phyloP scores from a whole-genome alignment of 2,888 invertebrate genomes.

The Gymnosoma rotundatum region DNA sequence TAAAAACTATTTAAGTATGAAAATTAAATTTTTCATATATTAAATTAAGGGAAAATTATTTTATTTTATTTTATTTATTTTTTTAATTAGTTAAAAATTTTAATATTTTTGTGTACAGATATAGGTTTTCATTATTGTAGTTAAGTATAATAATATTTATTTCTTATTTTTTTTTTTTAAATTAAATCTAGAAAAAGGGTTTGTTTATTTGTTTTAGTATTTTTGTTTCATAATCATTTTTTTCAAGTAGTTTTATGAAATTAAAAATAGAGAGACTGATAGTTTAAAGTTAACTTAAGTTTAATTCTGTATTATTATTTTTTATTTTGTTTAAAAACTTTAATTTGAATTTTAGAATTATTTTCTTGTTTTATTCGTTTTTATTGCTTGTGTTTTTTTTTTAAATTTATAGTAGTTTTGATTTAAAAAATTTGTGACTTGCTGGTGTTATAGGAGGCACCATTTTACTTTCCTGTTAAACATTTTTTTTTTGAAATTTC shows the following conservation, averaged over 20 bases:
- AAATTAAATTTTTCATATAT: not conserved
- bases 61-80: not conserved
- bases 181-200: slow-evolving; percentile 23
- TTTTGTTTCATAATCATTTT: slow-evolving; percentile 19
- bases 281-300: no score
- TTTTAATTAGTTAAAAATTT: slow-evolving; percentile 40
- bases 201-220: slow-evolving; percentile 8
- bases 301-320: no score
- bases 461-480: slow-evolving; percentile 43
- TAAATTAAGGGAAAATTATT: slow-evolving; percentile 17
- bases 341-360: slow-evolving; percentile 11
- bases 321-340: no score
- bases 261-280: not conserved
- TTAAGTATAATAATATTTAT: slow-evolving; percentile 17
- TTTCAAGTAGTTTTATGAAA: slow-evolving; percentile 11
- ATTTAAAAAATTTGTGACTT: slow-evolving; percentile 50
- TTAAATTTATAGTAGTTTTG: not conserved
- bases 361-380: slow-evolving; percentile 14
- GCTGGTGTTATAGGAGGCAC: slow-evolving; percentile 45
- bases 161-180: not conserved
- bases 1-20: slow-evolving; percentile 24
- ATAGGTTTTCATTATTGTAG: slow-evolving; percentile 7
- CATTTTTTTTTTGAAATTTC: slow-evolving; percentile 32
- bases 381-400: slow-evolving; percentile 14
- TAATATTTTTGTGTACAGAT: slow-evolving; percentile 15